Percentiles rank a stretch among this genome's conserved stretches.
Evolutionary conservation across 2,888 invertebrate genomes (phyloP).

Genomic region (Diadegma fenestrale): DNA sequence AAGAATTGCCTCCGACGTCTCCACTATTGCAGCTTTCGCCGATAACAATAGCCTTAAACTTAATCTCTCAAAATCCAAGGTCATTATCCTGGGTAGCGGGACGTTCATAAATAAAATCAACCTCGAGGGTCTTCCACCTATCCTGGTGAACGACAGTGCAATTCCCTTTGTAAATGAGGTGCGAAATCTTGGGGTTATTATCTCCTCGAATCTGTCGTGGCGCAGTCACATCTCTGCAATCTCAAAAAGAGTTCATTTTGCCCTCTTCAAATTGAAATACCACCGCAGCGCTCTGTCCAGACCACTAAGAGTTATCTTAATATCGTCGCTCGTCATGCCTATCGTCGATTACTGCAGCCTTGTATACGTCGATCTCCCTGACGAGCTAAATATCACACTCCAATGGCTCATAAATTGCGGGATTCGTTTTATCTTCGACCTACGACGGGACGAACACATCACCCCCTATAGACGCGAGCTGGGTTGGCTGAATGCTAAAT

Average conservation of each 20-base stretch:
- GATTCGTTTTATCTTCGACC: too few species aligned
- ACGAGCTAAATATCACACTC: too few species aligned
- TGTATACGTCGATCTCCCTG: background rate
- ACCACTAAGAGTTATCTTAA: background rate
- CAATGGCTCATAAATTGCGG: too few species aligned
- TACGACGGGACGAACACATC: too few species aligned
- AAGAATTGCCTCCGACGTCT: background rate
- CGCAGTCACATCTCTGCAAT: too few species aligned
- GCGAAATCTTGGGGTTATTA: slow-evolving; percentile 3
- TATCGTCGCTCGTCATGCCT: slow-evolving; percentile 25
- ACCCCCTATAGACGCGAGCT: too few species aligned
- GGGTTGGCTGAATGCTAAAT: too few species aligned
- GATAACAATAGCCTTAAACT: background rate
- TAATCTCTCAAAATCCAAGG: too few species aligned
- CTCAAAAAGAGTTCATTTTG: too few species aligned
- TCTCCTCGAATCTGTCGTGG: slow-evolving; percentile 4
- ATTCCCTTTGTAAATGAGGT: background rate
- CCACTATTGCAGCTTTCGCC: background rate
- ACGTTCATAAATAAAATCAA: background rate
- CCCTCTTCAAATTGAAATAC: background rate
- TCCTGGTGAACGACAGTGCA: background rate
- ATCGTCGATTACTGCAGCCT: slow-evolving; percentile 48
- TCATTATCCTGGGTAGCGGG: background rate
- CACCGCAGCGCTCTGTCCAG: slow-evolving; percentile 11
- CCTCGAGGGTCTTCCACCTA: background rate